Evolutionary conservation across 2,888 invertebrate species (phyloP), one percentile per base, ranked within the genome.

Genomic region (Furcula furcula): DNA sequence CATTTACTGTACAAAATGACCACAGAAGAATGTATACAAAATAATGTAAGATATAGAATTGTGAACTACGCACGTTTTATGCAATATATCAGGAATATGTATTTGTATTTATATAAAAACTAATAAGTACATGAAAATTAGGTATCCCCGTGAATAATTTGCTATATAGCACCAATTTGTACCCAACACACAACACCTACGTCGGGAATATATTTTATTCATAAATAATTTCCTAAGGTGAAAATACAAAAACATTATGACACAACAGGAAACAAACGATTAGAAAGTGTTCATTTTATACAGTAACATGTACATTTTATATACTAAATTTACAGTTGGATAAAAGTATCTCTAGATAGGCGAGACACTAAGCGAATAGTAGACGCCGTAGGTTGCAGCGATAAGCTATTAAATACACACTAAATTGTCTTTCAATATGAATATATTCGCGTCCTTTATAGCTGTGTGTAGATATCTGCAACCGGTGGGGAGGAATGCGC

Each of bases 1-100:
- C 65, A 70, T 63, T 46, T 73, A 77, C 75, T 77, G 76, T 69
- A 76, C 58, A 63, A 73, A 78, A 75, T 67, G 76, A 79, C 65
- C 77, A 76, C 76, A 58, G 61, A 40, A 36, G 30, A 16, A 16
- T 16, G 6, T 16, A 16, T 4, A 16, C 3, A 16, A 16, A 16
- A 16, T 16, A 16, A 16, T 6, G n/a, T n/a, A n/a, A n/a, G n/a
- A n/a, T n/a, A n/a, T n/a, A n/a, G n/a, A n/a, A n/a, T n/a, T n/a
- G n/a, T n/a, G n/a, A n/a, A n/a, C n/a, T n/a, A n/a, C n/a, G n/a
- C n/a, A n/a, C n/a, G n/a, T n/a, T n/a, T n/a, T n/a, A n/a, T n/a
- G n/a, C n/a, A n/a, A n/a, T n/a, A n/a, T n/a, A n/a, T n/a, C n/a
- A n/a, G n/a, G n/a, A n/a, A n/a, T n/a, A n/a, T n/a, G n/a, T n/a